A percentile compares a stretch with the other conserved stretches of the same genome.
phyloP scores from a whole-genome alignment of 2,797 vertebrate genomes.

The Protonibea diacanthus region DNA sequence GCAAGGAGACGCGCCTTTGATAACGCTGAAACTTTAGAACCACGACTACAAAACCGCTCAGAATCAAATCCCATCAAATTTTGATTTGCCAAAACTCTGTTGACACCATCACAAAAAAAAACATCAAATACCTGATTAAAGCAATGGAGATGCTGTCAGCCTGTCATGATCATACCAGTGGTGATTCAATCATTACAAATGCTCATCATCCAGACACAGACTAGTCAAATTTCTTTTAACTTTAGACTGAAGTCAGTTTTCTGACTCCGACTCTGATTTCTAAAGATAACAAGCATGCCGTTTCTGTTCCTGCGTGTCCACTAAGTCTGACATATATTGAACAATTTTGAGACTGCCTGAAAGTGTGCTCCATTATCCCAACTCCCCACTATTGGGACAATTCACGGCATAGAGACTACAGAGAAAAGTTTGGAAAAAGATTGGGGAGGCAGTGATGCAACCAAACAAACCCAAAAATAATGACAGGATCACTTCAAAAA shows the following conservation, averaged over 20 bases:
- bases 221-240: slow-evolving; percentile 9
- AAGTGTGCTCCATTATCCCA: not conserved
- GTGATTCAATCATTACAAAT: slow-evolving; percentile 14
- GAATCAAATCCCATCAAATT: not conserved
- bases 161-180: not conserved
- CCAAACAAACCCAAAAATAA: not conserved
- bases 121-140: not conserved
- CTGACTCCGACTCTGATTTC: too few relatives aligned
- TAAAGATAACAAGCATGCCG: not conserved
- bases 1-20: not conserved
- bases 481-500: slow-evolving; percentile 2
- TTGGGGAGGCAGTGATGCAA: not conserved
- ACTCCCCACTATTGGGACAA: slow-evolving; percentile 1
- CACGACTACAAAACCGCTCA: not conserved
- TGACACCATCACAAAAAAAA: not conserved
- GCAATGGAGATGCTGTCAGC: not conserved
- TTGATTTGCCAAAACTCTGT: not conserved
- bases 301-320: not conserved
- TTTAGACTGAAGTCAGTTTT: slow-evolving; percentile 16
- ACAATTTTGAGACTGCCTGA: too few relatives aligned
- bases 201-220: slow-evolving; percentile 4
- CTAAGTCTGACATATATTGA: not conserved
- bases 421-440: slow-evolving; percentile 3
- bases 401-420: not conserved
- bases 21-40: not conserved